Percentiles rank a stretch among this genome's conserved stretches.
Evolutionary conservation across 2,113 vertebrate species (phyloP).

Genomic region (Notarius lentiginosus): DNA sequence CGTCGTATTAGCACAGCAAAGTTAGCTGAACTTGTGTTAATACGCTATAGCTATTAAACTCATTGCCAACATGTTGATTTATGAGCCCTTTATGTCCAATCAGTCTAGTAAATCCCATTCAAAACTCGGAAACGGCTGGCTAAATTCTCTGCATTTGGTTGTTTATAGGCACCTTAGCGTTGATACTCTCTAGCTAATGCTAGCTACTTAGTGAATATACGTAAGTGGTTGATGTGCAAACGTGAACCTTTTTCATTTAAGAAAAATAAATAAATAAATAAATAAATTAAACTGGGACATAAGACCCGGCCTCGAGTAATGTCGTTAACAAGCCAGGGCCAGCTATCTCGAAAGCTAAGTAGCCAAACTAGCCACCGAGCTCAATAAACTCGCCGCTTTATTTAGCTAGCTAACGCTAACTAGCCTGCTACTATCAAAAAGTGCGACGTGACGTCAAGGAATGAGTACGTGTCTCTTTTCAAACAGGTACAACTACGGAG

Average conservation of each 20-base stretch:
- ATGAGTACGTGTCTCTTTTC: constrained; percentile 76
- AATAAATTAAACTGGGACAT: neutral
- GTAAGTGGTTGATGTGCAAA: neutral
- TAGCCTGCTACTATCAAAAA: constrained; percentile 64
- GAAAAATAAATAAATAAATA: no score
- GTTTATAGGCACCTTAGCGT: neutral
- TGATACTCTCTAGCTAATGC: constrained; percentile 49
- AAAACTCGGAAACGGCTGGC: neutral
- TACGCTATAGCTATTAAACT: neutral
- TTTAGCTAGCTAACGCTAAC: constrained; percentile 58
- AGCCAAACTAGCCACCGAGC: constrained; percentile 45
- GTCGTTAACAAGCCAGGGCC: neutral
- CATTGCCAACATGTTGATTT: neutral
- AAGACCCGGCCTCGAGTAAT: neutral
- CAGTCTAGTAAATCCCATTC: neutral
- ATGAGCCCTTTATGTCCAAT: neutral
- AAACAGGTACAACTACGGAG: constrained; percentile 68
- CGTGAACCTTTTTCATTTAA: neutral
- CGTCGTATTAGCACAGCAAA: neutral
- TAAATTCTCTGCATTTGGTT: neutral
- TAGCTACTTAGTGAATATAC: neutral
- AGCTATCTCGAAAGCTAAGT: constrained; percentile 36
- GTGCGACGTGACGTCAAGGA: constrained; percentile 75
- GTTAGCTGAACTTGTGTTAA: neutral
- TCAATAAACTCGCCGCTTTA: constrained; percentile 39